Conservation (phyloP, 2,797 vertebrate species). For the Remorina albescens region DNA sequence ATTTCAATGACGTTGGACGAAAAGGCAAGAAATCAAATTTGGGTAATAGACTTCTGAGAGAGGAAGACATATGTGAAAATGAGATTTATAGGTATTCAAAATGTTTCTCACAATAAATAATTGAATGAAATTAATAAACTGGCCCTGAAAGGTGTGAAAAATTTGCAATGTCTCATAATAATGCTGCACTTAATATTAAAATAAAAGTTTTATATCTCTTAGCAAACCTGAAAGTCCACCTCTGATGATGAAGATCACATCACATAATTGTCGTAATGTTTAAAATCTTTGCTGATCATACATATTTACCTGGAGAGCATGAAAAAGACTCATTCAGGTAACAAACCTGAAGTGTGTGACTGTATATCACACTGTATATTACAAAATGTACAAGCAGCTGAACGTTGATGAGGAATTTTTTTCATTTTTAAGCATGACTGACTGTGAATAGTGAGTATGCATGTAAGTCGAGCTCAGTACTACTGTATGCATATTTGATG, state of each 20-base stretch:
- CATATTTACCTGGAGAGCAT: not conserved
- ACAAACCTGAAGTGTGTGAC: no score
- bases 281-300: not conserved
- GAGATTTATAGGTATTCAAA: not conserved
- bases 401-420: not conserved
- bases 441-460: conserved; percentile 28
- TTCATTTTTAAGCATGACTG: not conserved
- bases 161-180: not conserved
- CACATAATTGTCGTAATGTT: not conserved
- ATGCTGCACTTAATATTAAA: no score
- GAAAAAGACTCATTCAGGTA: no score
- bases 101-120: not conserved
- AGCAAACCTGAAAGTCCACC: not conserved
- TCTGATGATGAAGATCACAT: not conserved
- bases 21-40: not conserved
- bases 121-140: not conserved
- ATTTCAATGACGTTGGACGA: not conserved
- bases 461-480: conserved; percentile 16
- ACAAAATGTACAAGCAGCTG: not conserved
- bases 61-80: conserved; percentile 4
- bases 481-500: conserved; percentile 41
- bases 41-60: not conserved
- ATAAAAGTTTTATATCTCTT: no score
- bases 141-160: not conserved
- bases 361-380: not conserved